These are phyloP conservation scores for Lepisosteus oculatus DNA, from an alignment of 2,113 vertebrate species.

Conservation along the genomic window DNA sequence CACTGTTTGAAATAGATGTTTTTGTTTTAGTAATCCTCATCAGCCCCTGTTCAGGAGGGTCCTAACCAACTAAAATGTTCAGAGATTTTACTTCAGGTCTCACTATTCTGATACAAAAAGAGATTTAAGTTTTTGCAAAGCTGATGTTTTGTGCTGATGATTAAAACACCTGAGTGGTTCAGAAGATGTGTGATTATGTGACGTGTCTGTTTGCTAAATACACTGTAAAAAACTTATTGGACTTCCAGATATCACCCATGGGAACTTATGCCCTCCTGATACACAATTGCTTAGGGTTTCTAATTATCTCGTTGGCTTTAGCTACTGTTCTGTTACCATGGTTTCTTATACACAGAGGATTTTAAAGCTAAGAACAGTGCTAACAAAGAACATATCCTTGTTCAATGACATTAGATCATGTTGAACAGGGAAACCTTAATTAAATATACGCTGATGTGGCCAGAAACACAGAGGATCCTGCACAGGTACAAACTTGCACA, in stretches of 20 bases:
- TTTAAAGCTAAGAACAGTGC: slow-evolving; percentile 68
- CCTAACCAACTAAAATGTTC: too few species aligned
- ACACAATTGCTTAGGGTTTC: slow-evolving; percentile 83
- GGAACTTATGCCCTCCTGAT: slow-evolving; percentile 75
- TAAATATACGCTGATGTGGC: slow-evolving; percentile 70
- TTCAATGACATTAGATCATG: slow-evolving; percentile 82
- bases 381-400: slow-evolving; percentile 83
- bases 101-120: too few species aligned
- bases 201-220: slow-evolving; percentile 53
- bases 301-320: slow-evolving; percentile 87
- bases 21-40: too few species aligned
- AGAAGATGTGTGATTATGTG: slow-evolving; percentile 7
- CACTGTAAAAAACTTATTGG: slow-evolving; percentile 66
- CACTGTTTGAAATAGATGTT: too few species aligned
- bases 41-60: too few species aligned
- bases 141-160: too few species aligned
- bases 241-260: slow-evolving; percentile 71
- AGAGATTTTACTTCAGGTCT: too few species aligned
- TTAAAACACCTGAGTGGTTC: too few species aligned
- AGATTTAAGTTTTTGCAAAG: too few species aligned
- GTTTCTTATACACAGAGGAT: slow-evolving; percentile 85
- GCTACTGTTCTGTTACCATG: slow-evolving; percentile 83
- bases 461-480: slow-evolving; percentile 61
- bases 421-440: slow-evolving; percentile 74
- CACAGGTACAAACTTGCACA: slow-evolving; percentile 61